These are phyloP conservation scores for Drepanosiphum platanoidis DNA, from an alignment of 2,888 invertebrate species.

Conservation along the genomic window DNA sequence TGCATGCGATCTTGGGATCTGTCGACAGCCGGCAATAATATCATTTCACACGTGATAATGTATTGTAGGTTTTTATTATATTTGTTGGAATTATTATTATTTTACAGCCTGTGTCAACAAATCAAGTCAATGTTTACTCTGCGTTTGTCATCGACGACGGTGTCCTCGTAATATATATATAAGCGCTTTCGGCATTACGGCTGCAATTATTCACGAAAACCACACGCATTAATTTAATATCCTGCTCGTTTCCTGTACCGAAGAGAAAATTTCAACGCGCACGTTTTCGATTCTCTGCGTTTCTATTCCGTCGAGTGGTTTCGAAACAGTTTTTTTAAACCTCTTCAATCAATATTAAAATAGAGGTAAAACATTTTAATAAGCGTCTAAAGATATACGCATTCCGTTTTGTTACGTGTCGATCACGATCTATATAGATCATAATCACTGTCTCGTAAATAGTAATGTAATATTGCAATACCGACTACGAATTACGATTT, in stretches of 20 bases:
- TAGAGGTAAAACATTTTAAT: background rate
- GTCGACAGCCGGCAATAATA: conserved; percentile 52
- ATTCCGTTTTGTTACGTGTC: too few relatives aligned
- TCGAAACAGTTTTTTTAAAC: too few relatives aligned
- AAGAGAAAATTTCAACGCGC: background rate
- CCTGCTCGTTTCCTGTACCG: conserved; percentile 20
- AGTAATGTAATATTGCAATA: too few relatives aligned
- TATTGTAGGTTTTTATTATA: conserved; percentile 47
- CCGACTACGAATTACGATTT: too few relatives aligned
- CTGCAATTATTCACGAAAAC: conserved; percentile 45
- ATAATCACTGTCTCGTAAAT: too few relatives aligned
- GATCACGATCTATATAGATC: too few relatives aligned
- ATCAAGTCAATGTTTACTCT: conserved; percentile 54
- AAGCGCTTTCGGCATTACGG: conserved; percentile 2
- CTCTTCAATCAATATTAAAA: background rate
- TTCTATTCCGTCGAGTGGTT: too few relatives aligned
- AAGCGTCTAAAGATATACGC: background rate
- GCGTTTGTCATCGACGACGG: conserved; percentile 51
- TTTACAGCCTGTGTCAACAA: conserved; percentile 51
- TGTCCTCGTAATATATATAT: conserved; percentile 8
- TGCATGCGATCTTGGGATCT: conserved; percentile 41
- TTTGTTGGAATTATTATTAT: conserved; percentile 42
- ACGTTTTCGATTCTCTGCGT: too few relatives aligned
- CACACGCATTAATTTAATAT: conserved; percentile 18
- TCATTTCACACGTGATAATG: conserved; percentile 57